These are phyloP conservation scores for Drosophila rufa DNA, from an alignment of 1,140 invertebrate genomes.

Conservation along the genomic window DNA sequence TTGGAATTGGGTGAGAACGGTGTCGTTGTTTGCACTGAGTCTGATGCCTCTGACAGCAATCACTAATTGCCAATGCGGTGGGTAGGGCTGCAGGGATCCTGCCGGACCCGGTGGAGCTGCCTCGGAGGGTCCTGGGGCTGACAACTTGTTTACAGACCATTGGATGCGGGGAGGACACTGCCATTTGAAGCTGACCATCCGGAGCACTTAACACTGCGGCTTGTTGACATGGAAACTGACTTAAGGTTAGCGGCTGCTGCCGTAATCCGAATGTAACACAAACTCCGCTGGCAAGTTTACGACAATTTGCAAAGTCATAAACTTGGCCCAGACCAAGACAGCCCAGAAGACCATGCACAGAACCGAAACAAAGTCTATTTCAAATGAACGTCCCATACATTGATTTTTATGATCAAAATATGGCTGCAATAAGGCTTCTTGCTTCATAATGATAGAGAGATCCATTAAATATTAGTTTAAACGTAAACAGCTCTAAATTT, in stretches of 20 bases:
- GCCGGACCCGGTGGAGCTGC: background rate
- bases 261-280: conserved; percentile 58
- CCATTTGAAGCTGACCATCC: conserved; percentile 36
- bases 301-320: conserved; percentile 68
- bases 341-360: conserved; percentile 16
- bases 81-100: conserved; percentile 9
- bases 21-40: conserved; percentile 39
- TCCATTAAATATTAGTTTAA: too few relatives aligned
- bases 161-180: conserved; percentile 43
- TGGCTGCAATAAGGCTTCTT: too few relatives aligned
- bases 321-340: conserved; percentile 40
- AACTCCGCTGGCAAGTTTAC: conserved; percentile 70
- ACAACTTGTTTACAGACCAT: conserved; percentile 65
- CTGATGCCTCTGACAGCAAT: conserved; percentile 51
- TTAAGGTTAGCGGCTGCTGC: conserved; percentile 59
- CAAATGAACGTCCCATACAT: background rate
- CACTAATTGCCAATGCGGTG: conserved; percentile 63
- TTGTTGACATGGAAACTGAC: conserved; percentile 74
- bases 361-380: conserved; percentile 2
- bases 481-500: too few relatives aligned
- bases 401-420: background rate
- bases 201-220: conserved; percentile 46
- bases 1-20: conserved; percentile 39
- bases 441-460: too few relatives aligned
- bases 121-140: conserved; percentile 9